Percentiles rank a stretch among this genome's conserved stretches.
These are phyloP conservation scores for Darevskia nairensis DNA, from an alignment of 2,797 vertebrate genomes.

Conservation along the genomic window DNA sequence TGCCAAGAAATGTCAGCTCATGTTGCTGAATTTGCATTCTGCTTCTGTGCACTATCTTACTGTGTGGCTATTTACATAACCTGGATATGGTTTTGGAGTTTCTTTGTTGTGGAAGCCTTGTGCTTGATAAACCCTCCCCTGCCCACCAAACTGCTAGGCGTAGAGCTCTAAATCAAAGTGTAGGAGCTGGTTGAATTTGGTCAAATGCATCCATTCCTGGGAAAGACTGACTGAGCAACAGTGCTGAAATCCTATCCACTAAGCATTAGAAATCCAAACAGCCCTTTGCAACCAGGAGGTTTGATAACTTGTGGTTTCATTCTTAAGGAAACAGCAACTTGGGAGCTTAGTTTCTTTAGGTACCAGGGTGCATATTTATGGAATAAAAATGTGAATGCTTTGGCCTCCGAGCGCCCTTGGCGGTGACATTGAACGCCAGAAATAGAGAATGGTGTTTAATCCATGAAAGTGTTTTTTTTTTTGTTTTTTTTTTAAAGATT, in stretches of 20 bases:
- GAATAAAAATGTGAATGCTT: background rate
- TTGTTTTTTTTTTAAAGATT: too few species aligned
- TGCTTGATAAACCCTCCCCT: background rate
- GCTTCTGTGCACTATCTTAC: background rate
- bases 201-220: constrained; percentile 13
- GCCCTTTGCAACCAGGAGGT: background rate
- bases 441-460: background rate
- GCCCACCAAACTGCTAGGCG: background rate
- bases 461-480: background rate
- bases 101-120: background rate
- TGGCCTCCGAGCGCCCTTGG: background rate
- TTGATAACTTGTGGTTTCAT: background rate
- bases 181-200: too few species aligned
- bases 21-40: background rate
- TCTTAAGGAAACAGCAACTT: background rate
- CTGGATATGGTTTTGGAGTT: background rate
- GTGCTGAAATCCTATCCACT: background rate
- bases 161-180: background rate
- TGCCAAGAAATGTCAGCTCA: background rate
- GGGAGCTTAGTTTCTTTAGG: background rate
- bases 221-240: too few species aligned
- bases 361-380: background rate
- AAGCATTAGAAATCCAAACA: background rate
- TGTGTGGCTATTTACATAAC: background rate
- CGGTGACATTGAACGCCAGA: background rate